phyloP scores from a whole-genome alignment of 2,888 invertebrate species.

The Drosophila mulleri region DNA sequence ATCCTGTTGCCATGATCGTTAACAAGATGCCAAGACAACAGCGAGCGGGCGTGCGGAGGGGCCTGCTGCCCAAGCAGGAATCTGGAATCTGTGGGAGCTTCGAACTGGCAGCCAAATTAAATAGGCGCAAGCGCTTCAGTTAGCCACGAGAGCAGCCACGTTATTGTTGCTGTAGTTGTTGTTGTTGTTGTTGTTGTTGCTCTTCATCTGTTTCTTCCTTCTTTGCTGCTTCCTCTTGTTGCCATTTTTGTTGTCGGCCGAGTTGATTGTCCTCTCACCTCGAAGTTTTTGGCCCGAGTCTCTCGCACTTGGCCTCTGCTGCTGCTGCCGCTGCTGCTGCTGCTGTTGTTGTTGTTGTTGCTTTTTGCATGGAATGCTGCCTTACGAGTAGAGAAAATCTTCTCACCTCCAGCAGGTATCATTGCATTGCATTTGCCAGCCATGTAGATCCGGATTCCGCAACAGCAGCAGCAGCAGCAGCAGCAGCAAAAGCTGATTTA shows the following conservation, averaged over 20 bases:
- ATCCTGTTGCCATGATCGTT: conserved; percentile 82
- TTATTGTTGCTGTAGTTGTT: conserved; percentile 17
- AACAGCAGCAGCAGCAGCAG: conserved; percentile 16
- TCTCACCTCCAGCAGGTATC: conserved; percentile 69
- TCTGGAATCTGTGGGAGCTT: conserved; percentile 77
- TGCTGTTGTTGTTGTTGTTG: conserved; percentile 23
- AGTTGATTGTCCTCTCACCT: conserved; percentile 80
- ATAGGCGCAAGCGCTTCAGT: conserved; percentile 80
- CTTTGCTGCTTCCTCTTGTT: conserved; percentile 25
- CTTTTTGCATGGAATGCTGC: conserved; percentile 75
- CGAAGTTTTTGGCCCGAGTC: conserved; percentile 66
- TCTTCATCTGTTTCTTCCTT: conserved; percentile 21
- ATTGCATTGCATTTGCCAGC: conserved; percentile 34
- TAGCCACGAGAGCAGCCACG: conserved; percentile 65
- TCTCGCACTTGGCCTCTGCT: conserved; percentile 35
- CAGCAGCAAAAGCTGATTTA: conserved; percentile 32
- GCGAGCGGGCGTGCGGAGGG: conserved; percentile 8
- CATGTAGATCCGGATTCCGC: conserved; percentile 56
- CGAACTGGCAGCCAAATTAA: conserved; percentile 80
- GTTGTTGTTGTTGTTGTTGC: conserved; percentile 2
- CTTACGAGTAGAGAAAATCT: conserved; percentile 79
- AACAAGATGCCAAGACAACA: conserved; percentile 80
- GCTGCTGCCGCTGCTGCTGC: neutral
- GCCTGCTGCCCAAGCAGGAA: conserved; percentile 38
- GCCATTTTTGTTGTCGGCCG: conserved; percentile 55